Conservation (phyloP, 92 coral and sea anemone species). For the Nematostella vectensis region DNA sequence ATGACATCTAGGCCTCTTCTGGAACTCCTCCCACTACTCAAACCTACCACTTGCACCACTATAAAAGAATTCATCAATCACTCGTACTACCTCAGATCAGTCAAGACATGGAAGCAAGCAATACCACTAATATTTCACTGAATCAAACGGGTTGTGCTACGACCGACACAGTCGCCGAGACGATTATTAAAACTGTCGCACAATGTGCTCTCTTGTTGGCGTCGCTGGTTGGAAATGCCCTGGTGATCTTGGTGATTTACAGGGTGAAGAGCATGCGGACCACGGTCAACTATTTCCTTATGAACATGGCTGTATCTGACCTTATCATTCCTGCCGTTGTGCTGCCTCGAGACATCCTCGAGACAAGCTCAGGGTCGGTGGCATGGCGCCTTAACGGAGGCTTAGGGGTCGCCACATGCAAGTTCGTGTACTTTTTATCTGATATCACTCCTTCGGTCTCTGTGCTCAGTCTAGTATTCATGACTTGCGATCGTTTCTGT, state of each 20-base stretch:
- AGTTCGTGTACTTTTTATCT: background rate
- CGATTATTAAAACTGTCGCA: constrained; percentile 9
- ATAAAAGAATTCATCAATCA: too few species aligned
- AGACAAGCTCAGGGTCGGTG: background rate
- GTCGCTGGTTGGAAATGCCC: constrained; percentile 5
- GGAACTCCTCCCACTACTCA: too few species aligned
- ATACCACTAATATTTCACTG: too few species aligned
- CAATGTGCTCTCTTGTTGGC: constrained; percentile 2
- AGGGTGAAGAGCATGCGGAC: constrained; percentile 6
- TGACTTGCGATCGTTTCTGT: background rate
- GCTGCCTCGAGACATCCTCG: constrained; percentile 1
- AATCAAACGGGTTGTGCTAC: background rate
- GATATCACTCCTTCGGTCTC: background rate
- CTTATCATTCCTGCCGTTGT: constrained; percentile 7
- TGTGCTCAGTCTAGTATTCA: background rate
- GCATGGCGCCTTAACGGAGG: constrained; percentile 4
- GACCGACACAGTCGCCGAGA: too few species aligned
- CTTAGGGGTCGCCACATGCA: background rate
- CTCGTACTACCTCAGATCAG: too few species aligned
- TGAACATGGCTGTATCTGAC: constrained; percentile 24
- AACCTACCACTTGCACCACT: too few species aligned
- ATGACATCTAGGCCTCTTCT: too few species aligned
- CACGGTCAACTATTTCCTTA: constrained; percentile 13
- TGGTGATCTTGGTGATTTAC: background rate
- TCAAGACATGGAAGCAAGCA: too few species aligned